phyloP scores from a whole-genome alignment of 2,888 invertebrate genomes.

The Adelognathus sp. region DNA sequence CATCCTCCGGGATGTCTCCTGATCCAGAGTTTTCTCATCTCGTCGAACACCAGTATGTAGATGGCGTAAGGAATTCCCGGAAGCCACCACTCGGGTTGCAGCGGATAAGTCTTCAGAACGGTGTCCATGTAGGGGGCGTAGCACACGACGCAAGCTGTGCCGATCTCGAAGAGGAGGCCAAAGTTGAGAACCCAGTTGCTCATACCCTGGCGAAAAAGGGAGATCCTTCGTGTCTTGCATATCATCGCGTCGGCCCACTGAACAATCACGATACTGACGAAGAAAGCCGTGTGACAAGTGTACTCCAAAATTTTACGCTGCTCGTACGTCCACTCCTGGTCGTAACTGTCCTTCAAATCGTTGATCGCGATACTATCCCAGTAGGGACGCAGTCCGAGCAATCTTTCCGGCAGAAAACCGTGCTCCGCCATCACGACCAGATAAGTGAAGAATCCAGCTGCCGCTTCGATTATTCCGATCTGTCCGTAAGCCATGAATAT shows the following conservation, averaged over 20 bases:
- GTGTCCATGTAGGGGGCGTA: constrained; percentile 82
- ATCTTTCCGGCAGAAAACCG: constrained; percentile 87
- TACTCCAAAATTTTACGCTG: constrained; percentile 87
- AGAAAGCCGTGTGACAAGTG: constrained; percentile 91
- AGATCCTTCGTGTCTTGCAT: constrained; percentile 89
- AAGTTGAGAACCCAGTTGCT: constrained; percentile 85
- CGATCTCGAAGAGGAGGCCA: constrained; percentile 84
- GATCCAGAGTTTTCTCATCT: constrained; percentile 87
- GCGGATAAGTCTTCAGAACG: constrained; percentile 86
- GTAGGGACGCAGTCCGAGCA: constrained; percentile 86
- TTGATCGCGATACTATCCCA: constrained; percentile 88
- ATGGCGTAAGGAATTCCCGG: constrained; percentile 88
- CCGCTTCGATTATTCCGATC: constrained; percentile 92
- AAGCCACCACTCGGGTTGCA: constrained; percentile 87
- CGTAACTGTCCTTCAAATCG: constrained; percentile 87
- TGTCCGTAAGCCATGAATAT: constrained; percentile 93
- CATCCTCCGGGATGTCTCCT: constrained; percentile 87
- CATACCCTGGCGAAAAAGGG: constrained; percentile 90
- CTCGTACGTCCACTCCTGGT: constrained; percentile 88
- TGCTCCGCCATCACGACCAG: constrained; percentile 90
- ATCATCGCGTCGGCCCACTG: constrained; percentile 91
- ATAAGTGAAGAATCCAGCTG: constrained; percentile 90
- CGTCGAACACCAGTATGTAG: constrained; percentile 89
- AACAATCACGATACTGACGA: constrained; percentile 89
- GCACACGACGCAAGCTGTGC: constrained; percentile 80